Conservation (phyloP, 2,797 vertebrate genomes). For the Lagodon rhomboides region DNA sequence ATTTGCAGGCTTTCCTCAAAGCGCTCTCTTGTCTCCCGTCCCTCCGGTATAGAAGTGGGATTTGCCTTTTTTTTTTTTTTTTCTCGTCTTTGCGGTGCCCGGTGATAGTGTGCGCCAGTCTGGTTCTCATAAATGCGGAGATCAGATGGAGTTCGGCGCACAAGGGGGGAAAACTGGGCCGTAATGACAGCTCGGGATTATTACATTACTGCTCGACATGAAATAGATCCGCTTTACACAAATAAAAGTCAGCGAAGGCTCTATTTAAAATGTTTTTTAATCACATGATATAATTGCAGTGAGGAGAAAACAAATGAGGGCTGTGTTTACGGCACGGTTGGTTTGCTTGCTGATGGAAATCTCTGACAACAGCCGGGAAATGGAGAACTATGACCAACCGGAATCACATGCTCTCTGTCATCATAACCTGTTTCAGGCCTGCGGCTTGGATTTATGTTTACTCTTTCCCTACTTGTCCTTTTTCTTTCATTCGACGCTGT, state of each 20-base stretch:
- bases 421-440: slow-evolving; percentile 71
- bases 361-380: slow-evolving; percentile 83
- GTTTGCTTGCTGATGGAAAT: slow-evolving; percentile 84
- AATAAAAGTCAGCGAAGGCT: slow-evolving; percentile 84
- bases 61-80: background rate
- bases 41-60: slow-evolving; percentile 57
- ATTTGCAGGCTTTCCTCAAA: slow-evolving; percentile 81
- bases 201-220: slow-evolving; percentile 89
- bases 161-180: slow-evolving; percentile 64
- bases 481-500: slow-evolving; percentile 45
- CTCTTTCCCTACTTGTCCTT: slow-evolving; percentile 61
- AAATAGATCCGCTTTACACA: slow-evolving; percentile 89
- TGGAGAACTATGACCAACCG: slow-evolving; percentile 84
- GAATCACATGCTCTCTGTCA: slow-evolving; percentile 83
- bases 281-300: slow-evolving; percentile 86
- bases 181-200: slow-evolving; percentile 89
- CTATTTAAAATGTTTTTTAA: slow-evolving; percentile 88
- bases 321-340: slow-evolving; percentile 85
- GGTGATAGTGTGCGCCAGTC: slow-evolving; percentile 75
- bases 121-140: slow-evolving; percentile 85
- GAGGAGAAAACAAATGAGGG: slow-evolving; percentile 86
- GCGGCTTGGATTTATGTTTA: slow-evolving; percentile 71
- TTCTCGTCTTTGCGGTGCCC: slow-evolving; percentile 53
- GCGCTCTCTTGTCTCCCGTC: slow-evolving; percentile 69
- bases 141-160: slow-evolving; percentile 82